Base-by-base conservation (phyloP, 2,888 invertebrate species). In the Leucozona laternaria region DNA sequence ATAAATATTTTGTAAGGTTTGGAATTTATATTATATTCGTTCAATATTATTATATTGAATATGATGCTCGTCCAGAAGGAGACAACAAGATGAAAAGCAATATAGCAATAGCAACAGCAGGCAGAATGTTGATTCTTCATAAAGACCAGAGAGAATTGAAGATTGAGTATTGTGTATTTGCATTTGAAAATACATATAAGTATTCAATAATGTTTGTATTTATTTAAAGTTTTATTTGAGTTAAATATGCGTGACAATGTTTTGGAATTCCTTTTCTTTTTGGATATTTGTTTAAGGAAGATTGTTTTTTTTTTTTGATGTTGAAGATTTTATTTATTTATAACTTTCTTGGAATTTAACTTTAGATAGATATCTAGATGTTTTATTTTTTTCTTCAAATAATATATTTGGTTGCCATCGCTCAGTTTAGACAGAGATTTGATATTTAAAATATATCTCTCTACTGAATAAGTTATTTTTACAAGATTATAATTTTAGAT, bases 181-280 rank as follows among this genome's bases (percentile, higher is more conserved):
- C 71, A 79, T 75, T 64, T 64, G 60, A 25, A 84, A 84, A 84
- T 80, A n/a, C n/a, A n/a, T n/a, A n/a, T n/a, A n/a, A n/a, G n/a
- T n/a, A 84, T 84, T 84, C 84, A 70, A 84, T 76, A 84, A 79
- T 76, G 79, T 79, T 79, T 62, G 43, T 79, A 64, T 79, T 71
- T 70, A 64, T 79, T 75, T 57, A 76, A 58, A 64, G 50, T 84
- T 76, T 76, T 84, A 76, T 84, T 79, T 79, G 79, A 64, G 71
- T 79, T 43, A 84, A 79, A 71, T 80, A 60, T 79, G 79, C 79
- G 79, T 79, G 79, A 76, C 83, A 84, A 79, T 79, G 71, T 75
- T 75, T 66, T 31, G 71, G 20, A 71, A 43, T 55, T 8, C 10
- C 0, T 5, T 7, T 37, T 55, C 13, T 45, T 4, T 11, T 3